Percentiles rank a stretch among this genome's conserved stretches.
Evolutionary conservation across 2,888 invertebrate genomes (phyloP).

Genomic region (Cenopis cana): DNA sequence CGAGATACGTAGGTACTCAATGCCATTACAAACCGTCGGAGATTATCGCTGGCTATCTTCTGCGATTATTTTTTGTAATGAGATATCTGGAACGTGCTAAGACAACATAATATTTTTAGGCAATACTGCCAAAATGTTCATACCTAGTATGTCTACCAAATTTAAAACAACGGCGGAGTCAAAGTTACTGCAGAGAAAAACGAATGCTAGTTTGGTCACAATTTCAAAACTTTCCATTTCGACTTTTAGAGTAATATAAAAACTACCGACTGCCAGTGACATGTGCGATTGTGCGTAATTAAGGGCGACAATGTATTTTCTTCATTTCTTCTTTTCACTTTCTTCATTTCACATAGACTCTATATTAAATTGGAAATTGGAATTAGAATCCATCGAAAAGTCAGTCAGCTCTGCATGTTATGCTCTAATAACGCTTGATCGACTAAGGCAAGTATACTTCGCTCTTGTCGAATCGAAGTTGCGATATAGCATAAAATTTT

Average conservation of each 20-base stretch:
- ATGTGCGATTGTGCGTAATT: too few relatives aligned
- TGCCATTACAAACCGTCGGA: slow-evolving; percentile 8
- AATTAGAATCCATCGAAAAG: too few relatives aligned
- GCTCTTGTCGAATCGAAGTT: too few relatives aligned
- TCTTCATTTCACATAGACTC: too few relatives aligned
- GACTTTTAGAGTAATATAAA: not conserved
- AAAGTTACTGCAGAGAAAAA: slow-evolving; percentile 1
- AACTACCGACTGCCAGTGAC: too few relatives aligned
- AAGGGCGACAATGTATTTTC: not conserved
- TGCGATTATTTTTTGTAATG: slow-evolving; percentile 13
- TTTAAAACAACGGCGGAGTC: not conserved
- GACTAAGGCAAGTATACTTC: too few relatives aligned
- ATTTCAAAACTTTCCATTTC: not conserved
- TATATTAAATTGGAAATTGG: too few relatives aligned
- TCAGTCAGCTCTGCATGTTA: too few relatives aligned
- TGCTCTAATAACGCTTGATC: too few relatives aligned
- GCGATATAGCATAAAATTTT: too few relatives aligned
- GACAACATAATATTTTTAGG: not conserved
- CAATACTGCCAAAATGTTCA: not conserved
- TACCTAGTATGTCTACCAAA: not conserved
- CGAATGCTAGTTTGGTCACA: not conserved
- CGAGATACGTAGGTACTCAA: slow-evolving; percentile 14
- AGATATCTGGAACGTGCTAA: not conserved
- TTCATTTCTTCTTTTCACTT: not conserved
- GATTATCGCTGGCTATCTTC: slow-evolving; percentile 18